phyloP scores from a whole-genome alignment of 2,888 invertebrate genomes.

The Pollenia angustigena region DNA sequence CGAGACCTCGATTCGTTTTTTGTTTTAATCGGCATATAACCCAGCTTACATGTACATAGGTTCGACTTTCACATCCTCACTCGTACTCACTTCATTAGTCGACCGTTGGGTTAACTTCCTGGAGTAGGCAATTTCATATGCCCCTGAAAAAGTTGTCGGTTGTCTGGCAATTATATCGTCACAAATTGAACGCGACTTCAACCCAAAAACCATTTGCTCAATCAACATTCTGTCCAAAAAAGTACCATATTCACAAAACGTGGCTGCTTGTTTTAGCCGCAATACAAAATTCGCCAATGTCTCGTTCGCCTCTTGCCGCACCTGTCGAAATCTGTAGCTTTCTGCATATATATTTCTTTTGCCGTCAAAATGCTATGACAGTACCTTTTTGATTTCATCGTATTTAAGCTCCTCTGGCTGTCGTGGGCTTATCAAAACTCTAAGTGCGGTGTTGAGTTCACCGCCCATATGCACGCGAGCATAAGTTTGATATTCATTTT shows the following conservation, averaged over 20 bases:
- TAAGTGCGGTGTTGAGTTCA: constrained; percentile 45
- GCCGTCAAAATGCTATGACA: constrained; percentile 14
- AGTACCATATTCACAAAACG: constrained; percentile 49
- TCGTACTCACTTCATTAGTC: not conserved
- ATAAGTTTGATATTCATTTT: constrained; percentile 32
- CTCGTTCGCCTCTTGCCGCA: constrained; percentile 21
- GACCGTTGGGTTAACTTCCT: constrained; percentile 1
- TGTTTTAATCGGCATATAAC: not conserved
- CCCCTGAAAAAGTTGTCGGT: constrained; percentile 10
- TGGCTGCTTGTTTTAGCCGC: constrained; percentile 58
- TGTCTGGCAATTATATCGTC: constrained; percentile 5
- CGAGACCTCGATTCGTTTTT: too few species aligned
- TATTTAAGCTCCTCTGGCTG: constrained; percentile 5
- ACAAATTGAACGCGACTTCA: constrained; percentile 11
- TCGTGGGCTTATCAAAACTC: constrained; percentile 39
- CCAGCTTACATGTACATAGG: constrained; percentile 8
- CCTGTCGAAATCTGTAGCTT: constrained; percentile 24
- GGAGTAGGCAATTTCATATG: constrained; percentile 30
- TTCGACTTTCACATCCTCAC: not conserved
- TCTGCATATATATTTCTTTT: constrained; percentile 21
- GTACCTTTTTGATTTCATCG: not conserved
- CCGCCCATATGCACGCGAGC: constrained; percentile 42
- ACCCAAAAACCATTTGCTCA: constrained; percentile 19
- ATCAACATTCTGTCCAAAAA: constrained; percentile 28
- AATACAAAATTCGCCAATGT: constrained; percentile 55